These are phyloP conservation scores for Halichoerus grypus DNA, from an alignment of 2,113 vertebrate species.

Conservation along the genomic window DNA sequence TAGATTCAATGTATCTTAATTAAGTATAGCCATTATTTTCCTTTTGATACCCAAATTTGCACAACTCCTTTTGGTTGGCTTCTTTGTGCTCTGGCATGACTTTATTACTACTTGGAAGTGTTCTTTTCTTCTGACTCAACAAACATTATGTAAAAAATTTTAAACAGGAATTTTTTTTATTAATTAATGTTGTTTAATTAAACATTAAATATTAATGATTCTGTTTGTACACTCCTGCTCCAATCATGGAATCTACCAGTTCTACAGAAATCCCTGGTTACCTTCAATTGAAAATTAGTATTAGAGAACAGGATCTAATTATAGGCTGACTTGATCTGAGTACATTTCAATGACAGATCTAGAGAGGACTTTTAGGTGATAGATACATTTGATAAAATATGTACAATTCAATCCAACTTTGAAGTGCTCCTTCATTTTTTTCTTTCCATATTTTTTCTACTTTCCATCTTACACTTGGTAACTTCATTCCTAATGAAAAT, in stretches of 20 bases:
- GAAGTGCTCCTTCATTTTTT: neutral
- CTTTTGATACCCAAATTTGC: neutral
- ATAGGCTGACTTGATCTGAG: neutral
- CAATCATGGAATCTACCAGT: neutral
- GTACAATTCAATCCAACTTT: neutral
- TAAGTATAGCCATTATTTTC: neutral
- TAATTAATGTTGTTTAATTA: neutral
- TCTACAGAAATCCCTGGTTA: neutral
- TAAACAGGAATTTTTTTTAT: neutral
- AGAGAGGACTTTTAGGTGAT: neutral
- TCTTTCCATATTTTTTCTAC: neutral
- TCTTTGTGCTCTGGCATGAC: neutral
- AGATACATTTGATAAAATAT: slow-evolving; percentile 3
- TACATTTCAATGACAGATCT: neutral
- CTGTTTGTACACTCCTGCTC: neutral
- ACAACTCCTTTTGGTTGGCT: neutral
- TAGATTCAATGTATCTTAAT: neutral
- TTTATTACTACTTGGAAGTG: neutral
- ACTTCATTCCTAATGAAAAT: neutral
- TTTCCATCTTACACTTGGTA: neutral
- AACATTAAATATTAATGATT: neutral
- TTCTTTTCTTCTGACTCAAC: neutral
- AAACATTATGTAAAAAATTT: neutral
- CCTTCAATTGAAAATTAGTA: neutral
- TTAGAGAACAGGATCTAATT: neutral